phyloP scores from a whole-genome alignment of 2,797 vertebrate genomes.

The Pristis pectinata region DNA sequence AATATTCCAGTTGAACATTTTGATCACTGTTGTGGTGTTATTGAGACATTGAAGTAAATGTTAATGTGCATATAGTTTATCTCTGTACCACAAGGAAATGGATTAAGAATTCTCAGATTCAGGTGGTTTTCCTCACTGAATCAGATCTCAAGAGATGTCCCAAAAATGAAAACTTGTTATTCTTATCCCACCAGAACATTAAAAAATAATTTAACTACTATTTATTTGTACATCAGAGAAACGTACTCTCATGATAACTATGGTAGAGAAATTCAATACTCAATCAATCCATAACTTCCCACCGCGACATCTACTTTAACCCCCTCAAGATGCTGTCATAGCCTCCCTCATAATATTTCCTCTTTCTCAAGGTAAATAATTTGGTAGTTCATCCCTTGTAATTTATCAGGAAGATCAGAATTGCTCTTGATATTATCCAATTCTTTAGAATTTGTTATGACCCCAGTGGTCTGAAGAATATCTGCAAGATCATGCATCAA shows the following conservation, averaged over 20 bases:
- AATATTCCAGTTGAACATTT: background rate
- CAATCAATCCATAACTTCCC: background rate
- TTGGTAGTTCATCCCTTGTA: background rate
- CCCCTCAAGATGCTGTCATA: background rate
- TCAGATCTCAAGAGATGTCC: background rate
- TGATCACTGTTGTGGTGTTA: background rate
- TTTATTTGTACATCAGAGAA: background rate
- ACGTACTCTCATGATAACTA: background rate
- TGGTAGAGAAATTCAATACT: background rate
- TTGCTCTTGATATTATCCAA: background rate
- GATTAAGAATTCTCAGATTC: background rate
- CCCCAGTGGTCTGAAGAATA: conserved; percentile 6
- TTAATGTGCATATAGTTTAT: background rate
- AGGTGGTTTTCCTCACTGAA: background rate
- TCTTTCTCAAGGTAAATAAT: background rate
- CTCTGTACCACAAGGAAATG: background rate
- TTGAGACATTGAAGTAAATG: background rate
- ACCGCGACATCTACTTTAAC: background rate
- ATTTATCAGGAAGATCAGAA: background rate
- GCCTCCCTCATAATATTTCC: background rate
- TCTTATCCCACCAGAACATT: background rate
- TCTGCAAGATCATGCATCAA: background rate
- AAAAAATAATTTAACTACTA: background rate
- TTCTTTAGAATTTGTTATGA: background rate
- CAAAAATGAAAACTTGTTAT: background rate